Base-by-base conservation (phyloP, 2,113 vertebrate species). In the Vanacampus margaritifer region DNA sequence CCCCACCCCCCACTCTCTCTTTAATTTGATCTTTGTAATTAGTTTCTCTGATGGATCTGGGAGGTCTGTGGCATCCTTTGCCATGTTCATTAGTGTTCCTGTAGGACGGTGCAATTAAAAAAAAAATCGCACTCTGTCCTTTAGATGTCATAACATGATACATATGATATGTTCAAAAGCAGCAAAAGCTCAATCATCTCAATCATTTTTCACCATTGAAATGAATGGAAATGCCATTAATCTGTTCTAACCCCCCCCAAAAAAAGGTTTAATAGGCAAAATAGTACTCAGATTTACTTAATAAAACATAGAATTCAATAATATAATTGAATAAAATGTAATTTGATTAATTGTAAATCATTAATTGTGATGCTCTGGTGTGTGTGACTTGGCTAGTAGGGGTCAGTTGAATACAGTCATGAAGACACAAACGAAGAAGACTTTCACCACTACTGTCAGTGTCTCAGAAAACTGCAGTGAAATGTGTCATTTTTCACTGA, bases 1-100 rank as follows among this genome's bases (percentile, higher is more conserved):
- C 19, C 71, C 70, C 72, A 54, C 66, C 75, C 80, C 93, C 90
- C 90, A 92, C 93, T 92, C 93, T 92, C 92, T 93, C 93, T 93
- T 95, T 95, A 98, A 99, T 98, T 98, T 97, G 95, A 95, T 95
- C 96, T 93, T 94, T 93, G 94, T 96, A 96, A 97, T 99, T 98
- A 96, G 95, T 95, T 95, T 96, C 94, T 94, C 93, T 94, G 95
- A 94, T 93, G 93, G 94, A 95, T 96, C 91, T 92, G 93, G 91
- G 87, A 90, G 93, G 94, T 94, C 94, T 93, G 93, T 94, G 91
- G 94, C 93, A 89, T 92, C 93, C 92, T 93, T 89, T 80, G 74
- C 92, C 81, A 80, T 72, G 54, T 89, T 92, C 89, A 91, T 91
- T 92, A 91, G 83, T 75, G 81, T 69, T 79, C 79, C 75, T 75